phyloP scores from a whole-genome alignment of 2,888 invertebrate genomes.

The Apoderus coryli region DNA sequence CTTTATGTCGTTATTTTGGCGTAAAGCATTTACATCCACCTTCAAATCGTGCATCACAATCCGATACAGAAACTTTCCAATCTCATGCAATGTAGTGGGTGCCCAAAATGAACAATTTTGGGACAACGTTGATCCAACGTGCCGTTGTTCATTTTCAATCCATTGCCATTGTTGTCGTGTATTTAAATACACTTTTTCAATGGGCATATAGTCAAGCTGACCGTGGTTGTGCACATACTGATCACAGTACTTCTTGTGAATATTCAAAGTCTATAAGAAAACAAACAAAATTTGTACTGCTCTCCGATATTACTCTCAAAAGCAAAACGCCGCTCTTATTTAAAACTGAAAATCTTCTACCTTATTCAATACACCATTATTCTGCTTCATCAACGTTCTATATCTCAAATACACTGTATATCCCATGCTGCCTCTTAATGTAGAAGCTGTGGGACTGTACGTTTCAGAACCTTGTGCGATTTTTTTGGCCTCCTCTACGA shows the following conservation, averaged over 20 bases:
- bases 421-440: conserved; percentile 54
- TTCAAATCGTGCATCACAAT: conserved; percentile 76
- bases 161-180: conserved; percentile 61
- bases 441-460: conserved; percentile 54
- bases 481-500: conserved; percentile 52
- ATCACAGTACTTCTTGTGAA: conserved; percentile 28
- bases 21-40: conserved; percentile 61
- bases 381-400: conserved; percentile 49
- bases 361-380: conserved; percentile 51
- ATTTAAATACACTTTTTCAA: conserved; percentile 31
- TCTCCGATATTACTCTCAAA: conserved; percentile 1
- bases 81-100: conserved; percentile 39
- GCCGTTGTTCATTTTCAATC: conserved; percentile 35
- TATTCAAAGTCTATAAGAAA: conserved; percentile 20
- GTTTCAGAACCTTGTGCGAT: conserved; percentile 66
- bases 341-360: too few relatives aligned
- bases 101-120: conserved; percentile 49
- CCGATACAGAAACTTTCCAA: conserved; percentile 78
- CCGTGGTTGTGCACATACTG: conserved; percentile 22
- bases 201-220: conserved; percentile 22
- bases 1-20: too few relatives aligned
- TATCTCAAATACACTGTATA: conserved; percentile 51
- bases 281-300: not conserved
- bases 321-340: conserved; percentile 1
- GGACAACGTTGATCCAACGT: conserved; percentile 24